Evolutionary conservation across 2,113 vertebrate genomes (phyloP).

Genomic region (Sturnus vulgaris): DNA sequence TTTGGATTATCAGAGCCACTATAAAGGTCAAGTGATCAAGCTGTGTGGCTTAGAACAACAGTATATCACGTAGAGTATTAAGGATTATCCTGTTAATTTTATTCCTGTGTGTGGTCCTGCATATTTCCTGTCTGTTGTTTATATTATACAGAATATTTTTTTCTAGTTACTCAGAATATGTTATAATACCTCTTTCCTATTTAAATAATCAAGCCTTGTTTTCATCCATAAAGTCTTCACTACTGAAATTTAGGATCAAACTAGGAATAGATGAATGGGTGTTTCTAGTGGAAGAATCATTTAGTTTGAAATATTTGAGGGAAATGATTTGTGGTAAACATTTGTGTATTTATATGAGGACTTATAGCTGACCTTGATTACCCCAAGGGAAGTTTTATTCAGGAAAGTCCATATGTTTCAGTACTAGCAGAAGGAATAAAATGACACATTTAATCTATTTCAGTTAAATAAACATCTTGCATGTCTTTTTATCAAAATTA

Average conservation of each 20-base stretch:
- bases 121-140: neutral
- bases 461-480: neutral
- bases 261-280: neutral
- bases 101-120: constrained; percentile 36
- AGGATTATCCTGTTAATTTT: neutral
- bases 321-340: neutral
- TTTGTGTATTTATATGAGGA: neutral
- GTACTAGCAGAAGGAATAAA: constrained; percentile 3
- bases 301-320: neutral
- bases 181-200: neutral
- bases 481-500: neutral
- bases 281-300: neutral
- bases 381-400: neutral
- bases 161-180: neutral
- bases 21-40: neutral
- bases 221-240: neutral
- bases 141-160: neutral
- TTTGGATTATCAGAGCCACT: neutral
- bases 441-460: neutral
- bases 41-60: constrained; percentile 7
- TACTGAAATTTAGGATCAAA: neutral
- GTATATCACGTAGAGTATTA: neutral
- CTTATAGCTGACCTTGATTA: neutral
- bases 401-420: neutral
- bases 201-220: neutral